Evolutionary conservation across 2,113 vertebrate genomes (phyloP), one percentile per base, ranked within the genome.

Genomic region (Hyla sarda): DNA sequence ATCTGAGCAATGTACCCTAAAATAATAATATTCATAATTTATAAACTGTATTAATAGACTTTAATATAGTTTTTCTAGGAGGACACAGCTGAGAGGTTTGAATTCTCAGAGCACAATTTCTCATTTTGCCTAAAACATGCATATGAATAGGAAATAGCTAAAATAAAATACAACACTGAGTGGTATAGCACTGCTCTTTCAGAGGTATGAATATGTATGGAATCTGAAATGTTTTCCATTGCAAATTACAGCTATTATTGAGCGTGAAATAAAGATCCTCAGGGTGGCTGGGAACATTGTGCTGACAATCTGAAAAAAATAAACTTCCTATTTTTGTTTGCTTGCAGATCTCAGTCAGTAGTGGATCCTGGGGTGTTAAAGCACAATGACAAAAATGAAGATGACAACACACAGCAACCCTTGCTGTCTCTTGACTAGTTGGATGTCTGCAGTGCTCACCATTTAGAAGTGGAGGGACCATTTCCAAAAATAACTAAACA

Each of bases 321-420:
- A n/a, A n/a, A n/a, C n/a, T 76, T 62, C 16, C 7, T 60, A n/a
- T 78, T 71, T 54, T 79, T 62, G 6, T 67, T 45, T 87, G 69
- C 87, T 84, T 8, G 89, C 91, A 99, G 98, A 92, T 99, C 98
- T 87, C 98, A 99, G 80, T 99, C 98, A 0, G 98, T 99, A 87
- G 98, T 99, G 92, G 98, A 99, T 89, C 97, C 98, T 0, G 97
- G 96, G 25, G 96, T 98, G 87, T 95, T 99, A 88, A 99, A 98
- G 89, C 95, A 94, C 89, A 95, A 97, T 92, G 97, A 96, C 90
- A 97, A 97, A 93, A 96, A 95, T 0, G 97, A 97, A 28, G 98
- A 99, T 41, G 98, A 99, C 92, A 99, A 99, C 94, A 81, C 78
- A 12, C 96, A 97, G 96, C 98, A 99, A 91, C 98, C 98, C 48